Conservation (phyloP, 2,888 invertebrate genomes). For the Linnaemya vulpina region DNA sequence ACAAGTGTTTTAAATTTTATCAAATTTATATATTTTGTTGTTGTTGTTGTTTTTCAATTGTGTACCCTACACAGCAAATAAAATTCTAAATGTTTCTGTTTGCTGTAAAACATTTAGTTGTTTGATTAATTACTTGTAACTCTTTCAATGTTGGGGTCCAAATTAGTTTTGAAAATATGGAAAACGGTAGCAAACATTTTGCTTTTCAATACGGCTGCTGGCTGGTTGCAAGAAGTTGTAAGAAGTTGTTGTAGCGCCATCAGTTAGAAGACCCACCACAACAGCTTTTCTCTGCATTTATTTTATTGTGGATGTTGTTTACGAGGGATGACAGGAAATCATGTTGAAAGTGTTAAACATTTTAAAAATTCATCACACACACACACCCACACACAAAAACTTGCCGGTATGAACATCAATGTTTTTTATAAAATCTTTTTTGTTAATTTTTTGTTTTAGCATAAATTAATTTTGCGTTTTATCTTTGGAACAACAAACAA, state of each 20-base stretch:
- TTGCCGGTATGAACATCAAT: too few species aligned
- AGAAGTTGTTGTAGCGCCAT: background rate
- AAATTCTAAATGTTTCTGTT: background rate
- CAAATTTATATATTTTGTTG: too few species aligned
- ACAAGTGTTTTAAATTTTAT: conserved; percentile 27
- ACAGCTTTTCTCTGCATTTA: background rate
- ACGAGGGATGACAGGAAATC: conserved; percentile 67
- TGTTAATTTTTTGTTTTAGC: conserved; percentile 28
- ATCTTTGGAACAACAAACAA: background rate
- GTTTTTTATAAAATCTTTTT: conserved; percentile 8
- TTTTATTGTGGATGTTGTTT: conserved; percentile 9
- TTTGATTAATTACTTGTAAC: too few species aligned
- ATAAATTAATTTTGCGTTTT: conserved; percentile 57
- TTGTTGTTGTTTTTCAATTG: background rate
- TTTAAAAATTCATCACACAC: background rate
- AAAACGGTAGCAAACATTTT: too few species aligned
- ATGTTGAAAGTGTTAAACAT: conserved; percentile 59
- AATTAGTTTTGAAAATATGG: too few species aligned
- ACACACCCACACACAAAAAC: background rate
- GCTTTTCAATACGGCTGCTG: too few species aligned
- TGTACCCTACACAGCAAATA: conserved; percentile 13
- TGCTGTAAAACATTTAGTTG: too few species aligned
- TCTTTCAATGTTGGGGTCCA: too few species aligned
- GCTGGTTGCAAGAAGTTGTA: too few species aligned
- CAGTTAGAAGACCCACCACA: background rate